These are phyloP conservation scores for Philereme vetulata DNA, from an alignment of 2,888 invertebrate genomes.

Conservation along the genomic window DNA sequence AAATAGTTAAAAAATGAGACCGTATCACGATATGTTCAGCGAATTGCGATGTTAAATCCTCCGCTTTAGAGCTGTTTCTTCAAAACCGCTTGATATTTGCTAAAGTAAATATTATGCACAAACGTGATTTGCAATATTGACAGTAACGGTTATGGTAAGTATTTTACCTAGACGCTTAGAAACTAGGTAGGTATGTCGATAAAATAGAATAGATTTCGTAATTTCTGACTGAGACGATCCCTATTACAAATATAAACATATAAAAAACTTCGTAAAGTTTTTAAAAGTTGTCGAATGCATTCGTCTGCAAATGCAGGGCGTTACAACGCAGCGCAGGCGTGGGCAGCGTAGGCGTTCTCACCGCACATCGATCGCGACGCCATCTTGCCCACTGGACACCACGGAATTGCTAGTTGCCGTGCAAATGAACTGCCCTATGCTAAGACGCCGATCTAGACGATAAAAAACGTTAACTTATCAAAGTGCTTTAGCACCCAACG, in stretches of 20 bases:
- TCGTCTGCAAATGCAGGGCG: conserved; percentile 70
- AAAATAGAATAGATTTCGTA: conserved; percentile 4
- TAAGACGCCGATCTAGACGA: conserved; percentile 31
- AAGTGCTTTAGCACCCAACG: conserved; percentile 27
- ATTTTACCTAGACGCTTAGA: conserved; percentile 42
- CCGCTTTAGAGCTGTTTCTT: conserved; percentile 53
- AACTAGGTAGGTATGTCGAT: conserved; percentile 10
- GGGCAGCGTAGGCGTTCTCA: conserved; percentile 73
- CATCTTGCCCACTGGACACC: conserved; percentile 72
- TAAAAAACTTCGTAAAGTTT: conserved; percentile 8
- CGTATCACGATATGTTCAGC: conserved; percentile 39
- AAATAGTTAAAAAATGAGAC: conserved; percentile 75
- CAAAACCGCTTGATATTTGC: conserved; percentile 34
- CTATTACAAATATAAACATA: background rate
- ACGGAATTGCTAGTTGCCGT: conserved; percentile 55
- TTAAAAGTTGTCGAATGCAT: conserved; percentile 35
- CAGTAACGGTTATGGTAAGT: conserved; percentile 53
- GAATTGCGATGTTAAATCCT: conserved; percentile 53
- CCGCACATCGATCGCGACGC: conserved; percentile 76
- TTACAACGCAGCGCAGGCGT: conserved; percentile 78
- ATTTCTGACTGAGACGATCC: background rate
- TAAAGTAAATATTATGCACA: conserved; percentile 50
- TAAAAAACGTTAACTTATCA: background rate
- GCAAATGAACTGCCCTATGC: conserved; percentile 42
- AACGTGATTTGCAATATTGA: conserved; percentile 59